Conservation (phyloP, 1,140 invertebrate species). For the Drosophila subpulchrella region DNA sequence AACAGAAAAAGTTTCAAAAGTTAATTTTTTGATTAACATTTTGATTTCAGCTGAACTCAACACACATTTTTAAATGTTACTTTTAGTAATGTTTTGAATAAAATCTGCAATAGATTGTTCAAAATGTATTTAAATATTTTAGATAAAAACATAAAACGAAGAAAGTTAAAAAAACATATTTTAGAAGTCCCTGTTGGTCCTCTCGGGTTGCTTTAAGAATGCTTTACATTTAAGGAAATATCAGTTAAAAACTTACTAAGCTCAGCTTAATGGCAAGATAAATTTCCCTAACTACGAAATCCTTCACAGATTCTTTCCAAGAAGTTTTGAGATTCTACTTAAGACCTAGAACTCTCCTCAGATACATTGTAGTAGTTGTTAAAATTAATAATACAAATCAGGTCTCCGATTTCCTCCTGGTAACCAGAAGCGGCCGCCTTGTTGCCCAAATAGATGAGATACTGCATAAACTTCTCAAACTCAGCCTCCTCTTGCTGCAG, state of each 20-base stretch:
- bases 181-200: neutral
- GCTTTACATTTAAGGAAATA: neutral
- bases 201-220: neutral
- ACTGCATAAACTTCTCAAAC: slow-evolving; percentile 78
- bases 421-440: slow-evolving; percentile 77
- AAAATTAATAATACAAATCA: slow-evolving; percentile 78
- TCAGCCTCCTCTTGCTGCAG: slow-evolving; percentile 70
- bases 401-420: slow-evolving; percentile 78
- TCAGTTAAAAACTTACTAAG: neutral
- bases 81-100: too few species aligned
- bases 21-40: too few species aligned
- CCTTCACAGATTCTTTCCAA: neutral
- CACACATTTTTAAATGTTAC: too few species aligned
- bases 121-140: neutral
- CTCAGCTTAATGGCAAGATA: neutral
- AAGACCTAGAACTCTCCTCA: slow-evolving; percentile 9
- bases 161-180: neutral
- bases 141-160: neutral
- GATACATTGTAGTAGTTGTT: slow-evolving; percentile 75
- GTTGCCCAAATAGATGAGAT: slow-evolving; percentile 78
- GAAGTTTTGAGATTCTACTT: neutral
- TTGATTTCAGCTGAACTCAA: too few species aligned
- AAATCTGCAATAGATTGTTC: too few species aligned
- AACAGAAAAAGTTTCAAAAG: too few species aligned
- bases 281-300: neutral